Conservation (phyloP, 2,113 vertebrate genomes). For the Gymnobelideus leadbeateri region DNA sequence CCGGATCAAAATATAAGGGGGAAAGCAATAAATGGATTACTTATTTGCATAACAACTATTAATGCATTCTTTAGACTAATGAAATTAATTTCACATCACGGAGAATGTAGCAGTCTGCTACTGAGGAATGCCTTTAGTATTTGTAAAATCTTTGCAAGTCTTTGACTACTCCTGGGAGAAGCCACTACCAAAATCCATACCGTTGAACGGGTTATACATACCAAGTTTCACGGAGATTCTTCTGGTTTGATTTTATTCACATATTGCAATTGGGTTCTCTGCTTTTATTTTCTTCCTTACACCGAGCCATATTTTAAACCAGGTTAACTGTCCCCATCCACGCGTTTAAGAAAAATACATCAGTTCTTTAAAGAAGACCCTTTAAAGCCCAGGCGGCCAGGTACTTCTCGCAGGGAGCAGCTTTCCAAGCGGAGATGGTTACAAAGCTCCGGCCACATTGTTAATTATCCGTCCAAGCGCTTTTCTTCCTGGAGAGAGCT, state of each 20-base stretch:
- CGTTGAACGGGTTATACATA: background rate
- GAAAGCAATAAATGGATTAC: background rate
- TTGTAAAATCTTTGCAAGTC: constrained; percentile 27
- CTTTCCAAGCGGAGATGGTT: background rate
- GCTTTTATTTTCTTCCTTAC: constrained; percentile 4
- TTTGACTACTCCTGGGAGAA: background rate
- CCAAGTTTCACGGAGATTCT: background rate
- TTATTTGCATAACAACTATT: constrained; percentile 35
- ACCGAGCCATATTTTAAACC: background rate
- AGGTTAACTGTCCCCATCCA: background rate
- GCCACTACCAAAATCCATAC: background rate
- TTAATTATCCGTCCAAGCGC: background rate
- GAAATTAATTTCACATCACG: background rate
- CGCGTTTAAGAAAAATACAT: background rate
- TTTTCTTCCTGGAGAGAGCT: background rate
- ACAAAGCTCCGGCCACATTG: background rate
- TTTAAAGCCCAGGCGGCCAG: background rate
- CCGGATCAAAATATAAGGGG: constrained; percentile 28
- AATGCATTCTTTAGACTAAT: constrained; percentile 45
- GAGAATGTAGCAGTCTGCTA: constrained; percentile 41
- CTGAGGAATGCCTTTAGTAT: constrained; percentile 34
- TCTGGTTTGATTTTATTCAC: background rate
- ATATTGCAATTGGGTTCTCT: constrained; percentile 3
- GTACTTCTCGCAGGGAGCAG: background rate
- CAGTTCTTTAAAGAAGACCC: background rate